Base-by-base conservation (phyloP, 2,797 vertebrate species). In the Malurus splendens region DNA sequence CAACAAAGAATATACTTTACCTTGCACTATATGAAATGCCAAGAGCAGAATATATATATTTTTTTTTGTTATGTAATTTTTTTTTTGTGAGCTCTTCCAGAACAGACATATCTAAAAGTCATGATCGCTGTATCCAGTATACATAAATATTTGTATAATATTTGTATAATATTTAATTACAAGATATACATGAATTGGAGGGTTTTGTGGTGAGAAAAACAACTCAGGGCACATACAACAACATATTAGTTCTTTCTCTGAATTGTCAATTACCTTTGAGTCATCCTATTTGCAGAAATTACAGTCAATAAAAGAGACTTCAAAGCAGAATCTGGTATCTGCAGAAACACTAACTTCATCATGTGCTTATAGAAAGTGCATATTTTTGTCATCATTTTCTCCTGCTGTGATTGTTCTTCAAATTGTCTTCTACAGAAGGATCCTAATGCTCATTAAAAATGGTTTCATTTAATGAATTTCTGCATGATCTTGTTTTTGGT, bases 241-340 rank as follows among this genome's bases (percentile, higher is more conserved):
- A 66, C 71, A 71, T 84, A 79, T 91, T 87, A 61, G 67, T 92
- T 88, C 83, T 93, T 94, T 90, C 76, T 92, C 45, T 93, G 59
- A 90, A 52, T 94, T 96, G 86, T 92, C 94, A 95, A 28, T 94
- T 95, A 93, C 87, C 48, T 74, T 93, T 86, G 85, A 95, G 84
- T 92, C 92, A 95, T 96, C 75, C 79, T 84, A 77, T 60, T 90
- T 92, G 75, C 86, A 91, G 88, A 94, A 96, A 61, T 84, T 96
- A 94, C 70, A 86, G 94, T 95, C 90, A 96, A 93, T 94, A 94
- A 92, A 96, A 95, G 18, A 55, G 90, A 96, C 95, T 96, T 96
- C 91, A 95, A 95, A 96, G 83, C 85, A 93, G 87, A 92, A 74
- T 73, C 65, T 62, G 9, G 60, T 86, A 52, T 90, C 80, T 90